Conservation (phyloP, 2,888 invertebrate genomes). For the Pterostichus niger region DNA sequence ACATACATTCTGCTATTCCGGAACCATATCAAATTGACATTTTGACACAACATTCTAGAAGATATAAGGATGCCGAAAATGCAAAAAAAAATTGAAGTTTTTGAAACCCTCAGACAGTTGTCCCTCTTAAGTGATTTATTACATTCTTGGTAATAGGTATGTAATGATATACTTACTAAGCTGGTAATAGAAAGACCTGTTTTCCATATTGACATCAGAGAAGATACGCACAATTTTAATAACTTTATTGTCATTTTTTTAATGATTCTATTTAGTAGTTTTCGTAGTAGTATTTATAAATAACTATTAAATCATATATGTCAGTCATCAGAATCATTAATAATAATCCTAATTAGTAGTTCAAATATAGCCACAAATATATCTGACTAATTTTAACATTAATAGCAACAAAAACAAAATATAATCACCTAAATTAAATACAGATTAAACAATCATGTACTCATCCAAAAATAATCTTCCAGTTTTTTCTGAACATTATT, state of each 20-base stretch:
- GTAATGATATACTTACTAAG: no score
- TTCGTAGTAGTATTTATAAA: conserved; percentile 8
- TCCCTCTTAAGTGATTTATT: no score
- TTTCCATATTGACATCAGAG: no score
- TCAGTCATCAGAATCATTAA: neutral
- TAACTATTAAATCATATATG: conserved; percentile 2
- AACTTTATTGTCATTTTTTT: neutral
- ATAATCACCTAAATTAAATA: conserved; percentile 17
- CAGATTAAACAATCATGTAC: conserved; percentile 2
- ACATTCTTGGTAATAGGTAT: no score
- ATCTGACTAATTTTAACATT: neutral
- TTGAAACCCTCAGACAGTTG: no score
- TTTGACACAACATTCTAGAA: no score
- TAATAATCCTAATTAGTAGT: neutral
- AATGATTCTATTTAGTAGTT: neutral
- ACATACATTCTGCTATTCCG: no score
- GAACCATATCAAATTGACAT: no score
- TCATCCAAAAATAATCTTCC: neutral
- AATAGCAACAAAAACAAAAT: neutral
- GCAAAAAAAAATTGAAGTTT: no score
- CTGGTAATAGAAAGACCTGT: no score
- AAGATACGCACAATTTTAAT: no score
- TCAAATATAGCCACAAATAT: neutral
- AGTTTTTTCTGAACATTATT: neutral
- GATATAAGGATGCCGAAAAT: no score